Conservation (phyloP, 2,797 vertebrate species). For the Decapterus maruadsi region DNA sequence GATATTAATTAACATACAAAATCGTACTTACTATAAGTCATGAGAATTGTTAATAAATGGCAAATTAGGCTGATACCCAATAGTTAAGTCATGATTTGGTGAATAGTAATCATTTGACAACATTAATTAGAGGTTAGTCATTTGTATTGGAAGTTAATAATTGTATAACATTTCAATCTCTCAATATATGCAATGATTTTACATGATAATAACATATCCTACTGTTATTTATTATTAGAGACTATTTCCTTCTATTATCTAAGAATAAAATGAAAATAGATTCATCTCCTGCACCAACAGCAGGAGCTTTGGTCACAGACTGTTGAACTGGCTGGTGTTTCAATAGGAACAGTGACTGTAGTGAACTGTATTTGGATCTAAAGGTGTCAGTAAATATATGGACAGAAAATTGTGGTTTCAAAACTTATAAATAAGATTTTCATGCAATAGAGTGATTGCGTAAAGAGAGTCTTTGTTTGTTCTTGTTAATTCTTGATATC, state of each 20-base stretch:
- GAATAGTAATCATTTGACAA: slow-evolving; percentile 46
- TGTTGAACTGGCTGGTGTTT: background rate
- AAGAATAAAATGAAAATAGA: background rate
- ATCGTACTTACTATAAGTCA: slow-evolving; percentile 6
- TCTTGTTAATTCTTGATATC: no score
- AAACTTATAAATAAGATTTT: background rate
- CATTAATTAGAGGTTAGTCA: slow-evolving; percentile 26
- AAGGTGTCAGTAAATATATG: background rate
- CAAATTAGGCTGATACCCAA: slow-evolving; percentile 58
- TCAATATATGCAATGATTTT: background rate
- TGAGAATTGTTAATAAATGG: slow-evolving; percentile 69
- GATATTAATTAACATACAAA: slow-evolving; percentile 5
- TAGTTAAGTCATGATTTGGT: slow-evolving; percentile 52
- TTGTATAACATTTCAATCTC: background rate
- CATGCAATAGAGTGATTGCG: background rate
- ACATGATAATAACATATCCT: background rate
- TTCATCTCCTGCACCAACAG: background rate
- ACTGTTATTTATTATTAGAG: background rate
- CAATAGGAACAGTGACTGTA: background rate
- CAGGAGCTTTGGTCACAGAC: background rate
- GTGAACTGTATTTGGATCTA: background rate
- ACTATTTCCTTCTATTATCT: background rate
- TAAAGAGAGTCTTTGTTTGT: no score
- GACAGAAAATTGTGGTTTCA: no score
- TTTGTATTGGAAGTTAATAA: slow-evolving; percentile 16